A percentile compares a stretch with the other conserved stretches of the same genome.
phyloP scores from a whole-genome alignment of 2,797 vertebrate species.

The Fundulus diaphanus region DNA sequence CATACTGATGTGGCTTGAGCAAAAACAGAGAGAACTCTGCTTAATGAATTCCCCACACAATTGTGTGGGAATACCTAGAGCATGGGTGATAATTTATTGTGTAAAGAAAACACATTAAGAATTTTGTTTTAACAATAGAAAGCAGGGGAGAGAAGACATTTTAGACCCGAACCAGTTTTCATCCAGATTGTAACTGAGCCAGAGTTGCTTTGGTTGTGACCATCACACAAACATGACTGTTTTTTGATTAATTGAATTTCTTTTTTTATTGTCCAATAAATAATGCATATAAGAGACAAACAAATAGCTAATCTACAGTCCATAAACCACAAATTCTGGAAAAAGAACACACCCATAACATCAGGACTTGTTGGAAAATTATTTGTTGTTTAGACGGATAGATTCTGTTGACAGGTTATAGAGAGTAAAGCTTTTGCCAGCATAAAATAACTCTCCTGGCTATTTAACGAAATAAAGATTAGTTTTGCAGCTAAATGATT shows the following conservation, averaged over 20 bases:
- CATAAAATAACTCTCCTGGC: not conserved
- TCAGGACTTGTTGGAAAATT: not conserved
- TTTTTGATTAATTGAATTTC: not conserved
- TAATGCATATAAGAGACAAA: not conserved
- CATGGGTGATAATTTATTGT: not conserved
- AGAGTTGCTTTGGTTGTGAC: not conserved
- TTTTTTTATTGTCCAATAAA: not conserved
- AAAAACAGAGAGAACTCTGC: not conserved
- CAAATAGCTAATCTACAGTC: not conserved
- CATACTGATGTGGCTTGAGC: not conserved
- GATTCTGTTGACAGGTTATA: too few relatives aligned
- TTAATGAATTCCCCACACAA: not conserved
- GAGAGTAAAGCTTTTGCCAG: not conserved
- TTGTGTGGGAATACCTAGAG: not conserved
- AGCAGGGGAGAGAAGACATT: not conserved
- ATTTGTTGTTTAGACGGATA: too few relatives aligned
- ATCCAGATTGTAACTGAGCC: not conserved
- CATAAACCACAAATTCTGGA: not conserved
- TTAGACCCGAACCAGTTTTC: not conserved
- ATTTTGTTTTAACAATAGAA: not conserved
- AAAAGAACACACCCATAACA: not conserved
- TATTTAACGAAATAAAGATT: not conserved
- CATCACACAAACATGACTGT: not conserved
- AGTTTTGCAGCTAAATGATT: not conserved
- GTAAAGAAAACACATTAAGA: not conserved